These are phyloP conservation scores for Cephalopachus bancanus DNA, from an alignment of 2,797 vertebrate species.

Conservation along the genomic window DNA sequence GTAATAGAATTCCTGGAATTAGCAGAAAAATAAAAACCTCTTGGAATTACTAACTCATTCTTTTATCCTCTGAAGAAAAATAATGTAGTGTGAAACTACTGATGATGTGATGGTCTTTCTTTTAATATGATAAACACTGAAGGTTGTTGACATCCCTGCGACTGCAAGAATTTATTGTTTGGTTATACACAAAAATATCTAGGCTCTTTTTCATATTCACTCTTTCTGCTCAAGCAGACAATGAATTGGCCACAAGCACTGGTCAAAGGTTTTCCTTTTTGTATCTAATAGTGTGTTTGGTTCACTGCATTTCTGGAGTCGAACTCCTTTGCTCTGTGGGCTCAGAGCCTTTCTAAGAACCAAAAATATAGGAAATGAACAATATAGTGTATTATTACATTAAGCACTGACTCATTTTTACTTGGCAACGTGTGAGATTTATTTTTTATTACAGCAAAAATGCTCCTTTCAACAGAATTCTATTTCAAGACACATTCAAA, in stretches of 20 bases:
- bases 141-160: constrained; percentile 58
- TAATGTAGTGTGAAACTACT: constrained; percentile 52
- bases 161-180: constrained; percentile 66
- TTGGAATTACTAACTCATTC: constrained; percentile 54
- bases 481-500: background rate
- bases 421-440: background rate
- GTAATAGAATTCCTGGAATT: constrained; percentile 69
- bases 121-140: constrained; percentile 67
- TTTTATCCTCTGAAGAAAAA: constrained; percentile 58
- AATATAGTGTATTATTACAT: constrained; percentile 24
- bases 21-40: background rate
- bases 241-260: constrained; percentile 27
- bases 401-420: constrained; percentile 18
- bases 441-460: constrained; percentile 20
- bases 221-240: constrained; percentile 58
- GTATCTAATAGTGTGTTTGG: background rate
- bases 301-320: constrained; percentile 57
- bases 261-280: constrained; percentile 53
- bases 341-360: background rate
- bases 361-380: constrained; percentile 38
- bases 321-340: background rate
- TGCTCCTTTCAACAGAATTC: background rate
- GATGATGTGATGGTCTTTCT: constrained; percentile 35
- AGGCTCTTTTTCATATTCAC: constrained; percentile 39
- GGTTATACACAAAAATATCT: constrained; percentile 55